Evolutionary conservation across 92 coral and sea anemone genomes (phyloP).

Genomic region (Parazoanthus darwini): DNA sequence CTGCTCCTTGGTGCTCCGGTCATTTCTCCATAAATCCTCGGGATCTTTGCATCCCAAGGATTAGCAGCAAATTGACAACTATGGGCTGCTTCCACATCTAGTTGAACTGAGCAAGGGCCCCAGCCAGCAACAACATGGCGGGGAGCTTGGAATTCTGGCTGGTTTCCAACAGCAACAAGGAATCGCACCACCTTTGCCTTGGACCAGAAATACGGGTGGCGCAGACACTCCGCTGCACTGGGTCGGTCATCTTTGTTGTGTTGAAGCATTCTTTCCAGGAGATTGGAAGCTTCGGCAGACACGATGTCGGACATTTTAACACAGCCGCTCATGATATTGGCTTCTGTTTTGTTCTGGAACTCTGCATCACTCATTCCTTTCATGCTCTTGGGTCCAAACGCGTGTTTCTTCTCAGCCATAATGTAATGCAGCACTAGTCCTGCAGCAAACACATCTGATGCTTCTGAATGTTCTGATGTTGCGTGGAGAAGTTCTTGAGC

Average conservation of each 20-base stretch:
- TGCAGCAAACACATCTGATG: no score
- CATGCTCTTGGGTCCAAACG: neutral
- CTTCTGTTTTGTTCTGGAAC: no score
- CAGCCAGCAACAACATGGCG: neutral
- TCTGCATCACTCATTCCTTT: neutral
- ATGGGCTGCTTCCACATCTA: neutral
- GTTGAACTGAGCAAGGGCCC: neutral
- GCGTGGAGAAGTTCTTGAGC: no score
- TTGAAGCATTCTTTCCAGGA: neutral
- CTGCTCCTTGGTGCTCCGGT: neutral
- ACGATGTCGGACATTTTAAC: no score
- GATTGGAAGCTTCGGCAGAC: no score
- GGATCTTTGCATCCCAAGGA: neutral
- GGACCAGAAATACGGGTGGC: constrained; percentile 17
- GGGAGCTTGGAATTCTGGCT: neutral
- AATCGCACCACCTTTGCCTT: neutral
- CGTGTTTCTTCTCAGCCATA: no score
- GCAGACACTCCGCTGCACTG: no score
- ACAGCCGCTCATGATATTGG: no score
- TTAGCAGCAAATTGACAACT: neutral
- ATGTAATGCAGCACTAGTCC: neutral
- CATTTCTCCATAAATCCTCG: neutral
- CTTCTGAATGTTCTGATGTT: no score
- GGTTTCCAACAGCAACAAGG: constrained; percentile 23
- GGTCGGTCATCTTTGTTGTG: neutral